A percentile compares a stretch with the other conserved stretches of the same genome.
These are phyloP conservation scores for Sebastes iracundus DNA, from an alignment of 2,797 vertebrate species.

Conservation along the genomic window DNA sequence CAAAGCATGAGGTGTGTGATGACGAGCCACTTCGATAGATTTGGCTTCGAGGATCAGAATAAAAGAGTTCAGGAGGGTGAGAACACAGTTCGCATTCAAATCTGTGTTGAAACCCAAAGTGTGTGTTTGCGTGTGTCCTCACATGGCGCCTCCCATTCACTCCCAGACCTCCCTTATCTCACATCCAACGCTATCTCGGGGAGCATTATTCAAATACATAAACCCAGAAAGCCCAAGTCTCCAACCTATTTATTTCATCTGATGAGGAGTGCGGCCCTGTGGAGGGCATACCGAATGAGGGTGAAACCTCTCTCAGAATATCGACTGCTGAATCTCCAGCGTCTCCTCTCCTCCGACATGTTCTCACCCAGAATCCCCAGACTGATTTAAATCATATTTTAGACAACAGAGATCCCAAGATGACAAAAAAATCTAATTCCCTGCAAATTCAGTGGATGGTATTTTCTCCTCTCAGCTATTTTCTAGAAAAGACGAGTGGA, in stretches of 20 bases:
- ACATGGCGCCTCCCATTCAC: not conserved
- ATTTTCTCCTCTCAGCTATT: not conserved
- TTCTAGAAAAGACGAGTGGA: not conserved
- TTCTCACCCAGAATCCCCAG: not conserved
- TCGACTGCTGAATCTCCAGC: not conserved
- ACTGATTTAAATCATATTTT: not conserved
- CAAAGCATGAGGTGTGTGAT: not conserved
- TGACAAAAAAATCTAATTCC: not conserved
- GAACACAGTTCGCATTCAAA: conserved; percentile 11
- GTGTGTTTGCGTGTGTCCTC: not conserved
- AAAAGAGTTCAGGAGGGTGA: not conserved
- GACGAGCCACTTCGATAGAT: not conserved
- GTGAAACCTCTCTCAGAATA: not conserved
- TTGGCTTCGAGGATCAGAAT: not conserved
- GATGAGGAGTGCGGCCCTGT: not conserved
- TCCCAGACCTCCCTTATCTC: conserved; percentile 11
- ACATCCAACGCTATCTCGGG: not conserved
- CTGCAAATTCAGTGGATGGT: not conserved
- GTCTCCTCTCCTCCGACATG: not conserved
- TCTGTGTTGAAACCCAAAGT: conserved; percentile 8
- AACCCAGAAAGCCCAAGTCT: conserved; percentile 9
- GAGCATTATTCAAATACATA: conserved; percentile 13
- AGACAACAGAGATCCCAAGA: not conserved
- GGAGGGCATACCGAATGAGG: not conserved
- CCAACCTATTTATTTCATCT: conserved; percentile 21